Evolutionary conservation across 2,113 vertebrate genomes (phyloP).

Genomic region (Xenus cinereus): DNA sequence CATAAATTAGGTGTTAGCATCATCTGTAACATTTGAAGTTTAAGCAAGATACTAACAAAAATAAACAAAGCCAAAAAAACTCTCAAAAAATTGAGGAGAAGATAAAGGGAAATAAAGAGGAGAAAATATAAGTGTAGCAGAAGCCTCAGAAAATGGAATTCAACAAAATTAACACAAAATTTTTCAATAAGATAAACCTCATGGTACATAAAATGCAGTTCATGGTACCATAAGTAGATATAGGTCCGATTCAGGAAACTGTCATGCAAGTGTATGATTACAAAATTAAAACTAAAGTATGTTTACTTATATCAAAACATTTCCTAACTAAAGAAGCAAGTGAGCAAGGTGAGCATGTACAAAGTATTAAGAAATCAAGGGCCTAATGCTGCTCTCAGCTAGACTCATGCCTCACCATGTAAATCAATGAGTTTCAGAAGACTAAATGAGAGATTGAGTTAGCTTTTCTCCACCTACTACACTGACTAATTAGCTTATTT

Average conservation of each 20-base stretch:
- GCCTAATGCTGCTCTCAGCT: neutral
- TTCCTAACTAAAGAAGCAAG: neutral
- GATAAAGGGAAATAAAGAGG: neutral
- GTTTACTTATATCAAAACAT: neutral
- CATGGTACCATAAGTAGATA: neutral
- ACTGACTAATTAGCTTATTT: conserved; percentile 8
- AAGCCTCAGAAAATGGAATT: neutral
- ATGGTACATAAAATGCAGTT: neutral
- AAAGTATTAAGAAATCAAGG: neutral
- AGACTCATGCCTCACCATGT: neutral
- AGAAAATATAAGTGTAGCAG: neutral
- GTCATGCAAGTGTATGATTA: neutral
- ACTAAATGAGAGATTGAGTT: neutral
- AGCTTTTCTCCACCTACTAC: neutral
- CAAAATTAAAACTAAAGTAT: neutral
- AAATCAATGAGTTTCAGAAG: neutral
- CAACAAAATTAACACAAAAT: neutral
- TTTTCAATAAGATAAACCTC: neutral
- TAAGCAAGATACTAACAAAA: neutral
- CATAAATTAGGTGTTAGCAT: neutral
- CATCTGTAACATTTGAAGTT: neutral
- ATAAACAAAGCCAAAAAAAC: neutral
- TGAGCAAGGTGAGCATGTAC: neutral
- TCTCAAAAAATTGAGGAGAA: neutral
- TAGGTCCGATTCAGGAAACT: neutral